Evolutionary conservation across 2,113 vertebrate species (phyloP).

Genomic region (Rattus rattus): DNA sequence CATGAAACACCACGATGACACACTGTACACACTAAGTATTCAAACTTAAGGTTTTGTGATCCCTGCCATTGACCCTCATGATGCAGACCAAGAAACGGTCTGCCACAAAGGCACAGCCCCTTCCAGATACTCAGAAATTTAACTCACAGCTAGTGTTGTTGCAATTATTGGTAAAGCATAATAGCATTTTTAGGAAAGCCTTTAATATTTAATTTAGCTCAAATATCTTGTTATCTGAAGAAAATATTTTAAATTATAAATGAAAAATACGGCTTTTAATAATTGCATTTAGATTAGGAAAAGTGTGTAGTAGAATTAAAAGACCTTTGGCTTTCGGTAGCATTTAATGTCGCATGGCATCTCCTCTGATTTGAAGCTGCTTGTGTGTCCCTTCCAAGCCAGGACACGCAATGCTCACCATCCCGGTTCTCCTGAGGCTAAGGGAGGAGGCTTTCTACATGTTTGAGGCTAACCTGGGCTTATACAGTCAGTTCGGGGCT

Average conservation of each 20-base stretch:
- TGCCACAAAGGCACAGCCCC: background rate
- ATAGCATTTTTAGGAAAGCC: background rate
- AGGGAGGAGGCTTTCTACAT: background rate
- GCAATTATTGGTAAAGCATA: background rate
- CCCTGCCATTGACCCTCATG: background rate
- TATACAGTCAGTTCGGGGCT: background rate
- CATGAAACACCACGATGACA: background rate
- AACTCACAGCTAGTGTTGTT: background rate
- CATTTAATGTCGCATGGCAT: conserved; percentile 63
- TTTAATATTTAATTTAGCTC: background rate
- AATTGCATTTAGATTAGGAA: background rate
- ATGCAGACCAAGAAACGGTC: background rate
- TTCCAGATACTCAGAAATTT: background rate
- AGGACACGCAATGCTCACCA: background rate
- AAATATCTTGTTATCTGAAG: background rate
- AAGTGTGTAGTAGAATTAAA: conserved; percentile 64
- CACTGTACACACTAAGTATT: background rate
- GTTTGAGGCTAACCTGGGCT: background rate
- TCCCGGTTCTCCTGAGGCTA: too few species aligned
- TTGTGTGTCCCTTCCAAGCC: conserved; percentile 60
- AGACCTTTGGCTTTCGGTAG: conserved; percentile 68
- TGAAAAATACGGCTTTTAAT: conserved; percentile 16
- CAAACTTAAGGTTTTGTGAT: background rate
- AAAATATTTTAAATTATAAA: conserved; percentile 24
- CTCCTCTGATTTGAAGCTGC: conserved; percentile 76